These are phyloP conservation scores for Orbicella faveolata DNA, from an alignment of 64 coral and sea anemone species.

Conservation along the genomic window DNA sequence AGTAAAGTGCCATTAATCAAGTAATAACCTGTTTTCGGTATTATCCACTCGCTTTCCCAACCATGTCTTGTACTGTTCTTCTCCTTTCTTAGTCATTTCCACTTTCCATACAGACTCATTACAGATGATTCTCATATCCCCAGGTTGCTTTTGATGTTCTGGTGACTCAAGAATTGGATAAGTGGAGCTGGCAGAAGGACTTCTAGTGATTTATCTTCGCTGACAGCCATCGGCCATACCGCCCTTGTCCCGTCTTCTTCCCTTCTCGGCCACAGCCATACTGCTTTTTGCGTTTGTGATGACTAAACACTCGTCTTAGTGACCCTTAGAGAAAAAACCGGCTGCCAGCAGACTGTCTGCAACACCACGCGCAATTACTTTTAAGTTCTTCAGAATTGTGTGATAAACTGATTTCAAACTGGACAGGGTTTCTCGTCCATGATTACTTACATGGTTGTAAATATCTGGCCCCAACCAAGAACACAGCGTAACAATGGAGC, in stretches of 20 bases:
- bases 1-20: too few relatives aligned
- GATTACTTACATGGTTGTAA: constrained; percentile 24
- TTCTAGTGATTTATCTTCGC: constrained; percentile 15
- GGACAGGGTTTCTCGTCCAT: constrained; percentile 19
- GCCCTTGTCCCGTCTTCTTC: too few relatives aligned
- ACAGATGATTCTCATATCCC: constrained; percentile 52
- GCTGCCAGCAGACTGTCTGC: too few relatives aligned
- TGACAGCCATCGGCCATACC: constrained; percentile 33
- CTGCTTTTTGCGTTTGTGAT: too few relatives aligned
- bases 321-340: too few relatives aligned
- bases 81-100: too few relatives aligned
- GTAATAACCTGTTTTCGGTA: too few relatives aligned
- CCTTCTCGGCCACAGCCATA: too few relatives aligned
- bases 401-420: constrained; percentile 4
- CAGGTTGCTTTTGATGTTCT: constrained; percentile 25
- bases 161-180: constrained; percentile 42
- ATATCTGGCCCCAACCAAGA: constrained; percentile 39
- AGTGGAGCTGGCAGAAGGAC: constrained; percentile 9
- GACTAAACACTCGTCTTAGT: too few relatives aligned
- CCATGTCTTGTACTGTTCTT: too few relatives aligned
- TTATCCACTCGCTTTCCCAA: too few relatives aligned
- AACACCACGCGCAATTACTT: constrained; percentile 27
- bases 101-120: too few relatives aligned
- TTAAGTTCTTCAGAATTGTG: background rate
- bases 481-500: constrained; percentile 23